Conservation (phyloP, 2,888 invertebrate species). For the Acanthosoma haemorrhoidale region DNA sequence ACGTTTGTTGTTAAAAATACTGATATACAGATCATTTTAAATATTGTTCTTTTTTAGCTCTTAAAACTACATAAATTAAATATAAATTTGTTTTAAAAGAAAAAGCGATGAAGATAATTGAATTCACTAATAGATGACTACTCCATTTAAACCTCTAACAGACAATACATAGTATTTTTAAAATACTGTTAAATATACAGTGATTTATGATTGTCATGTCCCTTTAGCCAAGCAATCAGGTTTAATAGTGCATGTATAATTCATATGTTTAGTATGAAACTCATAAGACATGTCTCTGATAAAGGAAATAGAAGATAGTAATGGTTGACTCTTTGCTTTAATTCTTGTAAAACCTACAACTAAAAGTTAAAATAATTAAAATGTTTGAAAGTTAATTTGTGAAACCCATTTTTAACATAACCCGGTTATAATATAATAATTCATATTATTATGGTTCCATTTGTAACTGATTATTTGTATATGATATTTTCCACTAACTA, state of each 20-base stretch:
- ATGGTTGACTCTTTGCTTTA: not conserved
- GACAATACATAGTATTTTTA: constrained; percentile 6
- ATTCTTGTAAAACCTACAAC: not conserved
- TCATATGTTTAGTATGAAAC: not conserved
- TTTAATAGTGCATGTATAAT: constrained; percentile 20
- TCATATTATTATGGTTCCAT: too few relatives aligned
- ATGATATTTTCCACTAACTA: too few relatives aligned
- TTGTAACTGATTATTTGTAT: too few relatives aligned
- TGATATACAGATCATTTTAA: too few relatives aligned
- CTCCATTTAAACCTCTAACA: not conserved
- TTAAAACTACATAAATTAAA: too few relatives aligned
- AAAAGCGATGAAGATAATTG: not conserved
- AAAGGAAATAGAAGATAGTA: not conserved
- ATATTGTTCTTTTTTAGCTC: too few relatives aligned
- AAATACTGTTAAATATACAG: not conserved
- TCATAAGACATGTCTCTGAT: constrained; percentile 26
- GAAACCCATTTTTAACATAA: too few relatives aligned
- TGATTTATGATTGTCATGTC: not conserved
- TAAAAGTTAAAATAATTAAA: not conserved
- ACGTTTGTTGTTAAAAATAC: too few relatives aligned
- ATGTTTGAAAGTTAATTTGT: too few relatives aligned
- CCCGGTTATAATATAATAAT: too few relatives aligned
- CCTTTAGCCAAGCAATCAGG: not conserved
- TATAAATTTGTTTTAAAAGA: too few relatives aligned
- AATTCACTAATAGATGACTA: not conserved